Evolutionary conservation across 2,797 vertebrate genomes (phyloP), one percentile per base, ranked within the genome.

Genomic region (Coregonus suidteri): DNA sequence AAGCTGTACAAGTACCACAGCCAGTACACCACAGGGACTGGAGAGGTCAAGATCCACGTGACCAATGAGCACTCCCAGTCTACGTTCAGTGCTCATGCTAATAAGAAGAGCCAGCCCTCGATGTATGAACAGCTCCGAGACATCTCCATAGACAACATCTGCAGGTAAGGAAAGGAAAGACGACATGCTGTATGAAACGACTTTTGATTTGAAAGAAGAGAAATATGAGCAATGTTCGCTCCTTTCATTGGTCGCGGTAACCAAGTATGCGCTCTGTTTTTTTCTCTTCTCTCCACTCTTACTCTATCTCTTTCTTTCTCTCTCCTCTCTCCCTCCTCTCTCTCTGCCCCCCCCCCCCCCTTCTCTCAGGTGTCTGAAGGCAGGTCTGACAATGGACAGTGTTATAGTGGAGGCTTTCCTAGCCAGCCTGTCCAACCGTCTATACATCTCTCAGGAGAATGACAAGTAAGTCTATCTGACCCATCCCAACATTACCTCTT

Each of bases 61-160:
- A 99, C 98, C 77, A 99, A 96, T 0, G 98, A 99, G 81, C 96
- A 99, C 75, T 96, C 97, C 0, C 97, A 99, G 91, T 95, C 97
- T 0, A 98, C 97, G 15, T 90, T 99, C 76, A 98, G 92, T 9
- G 89, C 96, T 0, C 90, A 94, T 77, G 73, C 93, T 0, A 95
- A 92, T 84, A 98, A 92, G 91, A 99, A 95, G 89, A 96, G 88
- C 81, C 97, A 98, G 76, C 94, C 97, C 0, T 98, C 98, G 81
- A 98, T 99, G 97, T 99, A 99, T 0, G 98, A 99, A 75, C 98
- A 99, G 89, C 96, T 99, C 53, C 91, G 98, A 51, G 98, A 99
- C 87, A 97, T 99, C 74, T 98, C 98, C 77, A 99, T 99, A 4
- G 97, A 99, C 76, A 99, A 98, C 88, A 98, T 99, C 90, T 99